These are phyloP conservation scores for Acleris sparsana DNA, from an alignment of 2,888 invertebrate genomes.

Conservation along the genomic window DNA sequence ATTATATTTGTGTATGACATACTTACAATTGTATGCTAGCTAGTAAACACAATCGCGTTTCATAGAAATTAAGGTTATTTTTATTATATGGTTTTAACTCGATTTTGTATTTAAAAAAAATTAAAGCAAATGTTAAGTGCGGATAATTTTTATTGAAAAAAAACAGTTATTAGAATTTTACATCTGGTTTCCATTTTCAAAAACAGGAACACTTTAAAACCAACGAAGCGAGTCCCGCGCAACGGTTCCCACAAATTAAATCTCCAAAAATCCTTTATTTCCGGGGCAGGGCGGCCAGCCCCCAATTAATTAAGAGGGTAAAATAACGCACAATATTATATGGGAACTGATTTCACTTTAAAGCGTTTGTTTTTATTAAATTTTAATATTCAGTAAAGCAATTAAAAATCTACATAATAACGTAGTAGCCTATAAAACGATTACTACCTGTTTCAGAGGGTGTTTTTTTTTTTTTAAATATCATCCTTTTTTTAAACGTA, in stretches of 20 bases:
- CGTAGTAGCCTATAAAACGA: background rate
- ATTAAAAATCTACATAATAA: conserved; percentile 8
- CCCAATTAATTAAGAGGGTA: conserved; percentile 66
- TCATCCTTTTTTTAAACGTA: background rate
- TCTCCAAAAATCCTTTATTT: conserved; percentile 64
- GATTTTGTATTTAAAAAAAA: too few relatives aligned
- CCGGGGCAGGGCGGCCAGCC: conserved; percentile 57
- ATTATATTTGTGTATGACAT: too few relatives aligned
- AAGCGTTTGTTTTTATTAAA: conserved; percentile 35
- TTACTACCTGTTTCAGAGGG: background rate
- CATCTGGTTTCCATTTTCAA: conserved; percentile 37
- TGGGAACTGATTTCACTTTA: conserved; percentile 70
- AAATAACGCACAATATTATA: conserved; percentile 70
- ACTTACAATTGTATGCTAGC: too few relatives aligned
- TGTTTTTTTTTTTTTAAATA: too few relatives aligned
- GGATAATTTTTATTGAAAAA: too few relatives aligned
- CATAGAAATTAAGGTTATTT: too few relatives aligned
- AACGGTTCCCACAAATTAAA: conserved; percentile 77
- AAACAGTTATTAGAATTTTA: too few relatives aligned
- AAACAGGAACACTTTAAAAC: conserved; percentile 52
- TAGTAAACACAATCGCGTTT: too few relatives aligned
- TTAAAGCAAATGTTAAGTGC: too few relatives aligned
- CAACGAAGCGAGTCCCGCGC: conserved; percentile 56
- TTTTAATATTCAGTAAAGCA: conserved; percentile 16
- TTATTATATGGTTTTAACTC: too few relatives aligned